Evolutionary conservation across 92 coral and sea anemone genomes (phyloP), one percentile per base, ranked within the genome.

Genomic region (Palythoa grandiflora): DNA sequence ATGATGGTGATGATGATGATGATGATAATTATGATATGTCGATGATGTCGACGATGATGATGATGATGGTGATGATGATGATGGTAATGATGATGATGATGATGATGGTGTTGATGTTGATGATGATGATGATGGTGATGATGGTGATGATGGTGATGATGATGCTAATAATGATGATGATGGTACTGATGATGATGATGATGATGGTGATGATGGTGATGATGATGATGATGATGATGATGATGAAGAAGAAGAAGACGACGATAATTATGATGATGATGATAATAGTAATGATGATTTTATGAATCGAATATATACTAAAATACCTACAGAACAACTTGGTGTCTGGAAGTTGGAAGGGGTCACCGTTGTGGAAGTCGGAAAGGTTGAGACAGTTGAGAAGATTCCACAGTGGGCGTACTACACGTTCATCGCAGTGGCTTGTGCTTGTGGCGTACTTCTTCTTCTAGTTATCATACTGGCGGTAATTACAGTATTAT

Each of bases 361-460:
- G 2, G 63, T 94, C 20, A 87, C 78, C 68, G 92, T 91, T 6
- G 70, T 84, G 60, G 84, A n/a, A 53, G 70, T 71, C 8, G 84
- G 87, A 11, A 78, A 68, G 44, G 52, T 83, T 1, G 76, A 40
- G 13, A 38, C 75, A 73, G 65, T 74, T 5, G 77, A 83, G 9
- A 89, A 72, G 55, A 72, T 95, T 36, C 96, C 94, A 12, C 50
- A 48, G 4, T 95, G 98, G 98, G 98, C 94, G 7, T 28, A 89
- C 83, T 87, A 48, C 19, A 84, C 87, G 9, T 83, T 95, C 68
- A 93, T 95, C 66, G 81, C 74, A 6, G 84, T 93, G 59, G 94
- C 91, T 5, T 72, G 78, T 72, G 71, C 13, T 17, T 40, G 75
- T 36, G 75, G 75, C 14, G 12, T 65, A 63, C 61, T 81, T 3